phyloP scores from a whole-genome alignment of 2,888 invertebrate genomes.

The Keiferia lycopersicella region DNA sequence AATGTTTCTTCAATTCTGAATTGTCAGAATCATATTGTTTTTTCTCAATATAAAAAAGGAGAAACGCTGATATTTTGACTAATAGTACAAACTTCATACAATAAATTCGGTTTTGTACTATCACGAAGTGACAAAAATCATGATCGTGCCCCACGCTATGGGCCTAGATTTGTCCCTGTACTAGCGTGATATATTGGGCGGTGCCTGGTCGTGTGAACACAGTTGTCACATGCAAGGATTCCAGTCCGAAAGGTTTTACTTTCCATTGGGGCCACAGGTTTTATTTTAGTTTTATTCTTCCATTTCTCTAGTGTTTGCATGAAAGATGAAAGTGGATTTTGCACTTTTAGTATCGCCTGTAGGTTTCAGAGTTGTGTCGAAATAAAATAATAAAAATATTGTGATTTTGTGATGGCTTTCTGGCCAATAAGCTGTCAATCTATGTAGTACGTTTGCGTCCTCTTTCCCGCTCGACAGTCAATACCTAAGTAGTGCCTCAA shows the following conservation, averaged over 20 bases:
- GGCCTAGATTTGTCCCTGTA: background rate
- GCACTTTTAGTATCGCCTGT: background rate
- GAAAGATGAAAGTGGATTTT: constrained; percentile 11
- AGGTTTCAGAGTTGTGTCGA: background rate
- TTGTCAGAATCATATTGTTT: too few relatives aligned
- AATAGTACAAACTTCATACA: too few relatives aligned
- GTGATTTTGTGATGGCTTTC: background rate
- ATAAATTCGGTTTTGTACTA: too few relatives aligned
- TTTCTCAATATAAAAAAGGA: too few relatives aligned
- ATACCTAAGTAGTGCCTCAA: too few relatives aligned
- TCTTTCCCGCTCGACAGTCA: too few relatives aligned
- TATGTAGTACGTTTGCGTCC: too few relatives aligned
- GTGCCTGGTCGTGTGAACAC: constrained; percentile 20
- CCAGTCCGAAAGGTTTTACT: constrained; percentile 19
- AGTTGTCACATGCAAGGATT: constrained; percentile 25
- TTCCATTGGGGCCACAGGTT: constrained; percentile 16
- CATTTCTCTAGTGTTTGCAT: background rate
- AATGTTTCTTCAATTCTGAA: too few relatives aligned
- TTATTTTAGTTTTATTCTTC: background rate
- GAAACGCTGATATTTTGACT: too few relatives aligned
- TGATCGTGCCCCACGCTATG: background rate
- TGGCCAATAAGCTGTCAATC: too few relatives aligned
- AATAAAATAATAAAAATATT: background rate
- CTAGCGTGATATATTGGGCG: constrained; percentile 15
- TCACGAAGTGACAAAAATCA: background rate